Conservation (phyloP, 1,140 invertebrate species). For the Drosophila ananassae region DNA sequence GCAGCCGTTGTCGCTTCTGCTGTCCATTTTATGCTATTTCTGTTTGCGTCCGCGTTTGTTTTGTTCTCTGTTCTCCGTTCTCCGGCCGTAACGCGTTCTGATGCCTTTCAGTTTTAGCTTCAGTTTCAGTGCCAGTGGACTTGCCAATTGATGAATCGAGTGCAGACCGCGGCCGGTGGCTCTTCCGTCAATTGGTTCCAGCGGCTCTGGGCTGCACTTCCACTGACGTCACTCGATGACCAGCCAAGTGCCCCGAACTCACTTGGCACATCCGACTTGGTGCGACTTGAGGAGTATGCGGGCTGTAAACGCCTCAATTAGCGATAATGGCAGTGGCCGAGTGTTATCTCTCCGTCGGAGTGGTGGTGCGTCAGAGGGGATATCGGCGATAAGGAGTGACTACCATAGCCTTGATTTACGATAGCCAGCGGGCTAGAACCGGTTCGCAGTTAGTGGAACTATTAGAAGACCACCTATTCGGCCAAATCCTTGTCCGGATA, state of each 20-base stretch:
- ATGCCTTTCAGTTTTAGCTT: conserved; percentile 14
- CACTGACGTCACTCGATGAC: conserved; percentile 63
- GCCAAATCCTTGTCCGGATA: too few species aligned
- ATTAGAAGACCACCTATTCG: too few species aligned
- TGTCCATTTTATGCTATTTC: conserved; percentile 67
- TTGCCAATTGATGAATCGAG: conserved; percentile 59
- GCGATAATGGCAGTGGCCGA: conserved; percentile 67
- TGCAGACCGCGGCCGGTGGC: conserved; percentile 14
- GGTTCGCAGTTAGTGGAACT: too few species aligned
- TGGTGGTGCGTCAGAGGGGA: conserved; percentile 54
- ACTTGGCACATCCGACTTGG: conserved; percentile 41
- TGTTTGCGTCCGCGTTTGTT: conserved; percentile 43
- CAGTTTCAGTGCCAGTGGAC: too few species aligned
- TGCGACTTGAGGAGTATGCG: conserved; percentile 10
- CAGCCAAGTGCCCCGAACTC: conserved; percentile 42
- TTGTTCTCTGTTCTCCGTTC: conserved; percentile 28
- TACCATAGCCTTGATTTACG: conserved; percentile 51
- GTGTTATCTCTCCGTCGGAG: conserved; percentile 50
- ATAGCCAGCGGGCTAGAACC: conserved; percentile 36
- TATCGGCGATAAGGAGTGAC: conserved; percentile 51
- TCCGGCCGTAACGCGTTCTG: not conserved
- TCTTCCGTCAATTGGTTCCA: conserved; percentile 65
- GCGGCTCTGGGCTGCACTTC: conserved; percentile 49
- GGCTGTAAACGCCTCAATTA: conserved; percentile 62
- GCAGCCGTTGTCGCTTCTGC: conserved; percentile 40